Percentiles rank a stretch among this genome's conserved stretches.
Conservation (phyloP, 2,888 invertebrate genomes). For the Cryptus viduatorius region DNA sequence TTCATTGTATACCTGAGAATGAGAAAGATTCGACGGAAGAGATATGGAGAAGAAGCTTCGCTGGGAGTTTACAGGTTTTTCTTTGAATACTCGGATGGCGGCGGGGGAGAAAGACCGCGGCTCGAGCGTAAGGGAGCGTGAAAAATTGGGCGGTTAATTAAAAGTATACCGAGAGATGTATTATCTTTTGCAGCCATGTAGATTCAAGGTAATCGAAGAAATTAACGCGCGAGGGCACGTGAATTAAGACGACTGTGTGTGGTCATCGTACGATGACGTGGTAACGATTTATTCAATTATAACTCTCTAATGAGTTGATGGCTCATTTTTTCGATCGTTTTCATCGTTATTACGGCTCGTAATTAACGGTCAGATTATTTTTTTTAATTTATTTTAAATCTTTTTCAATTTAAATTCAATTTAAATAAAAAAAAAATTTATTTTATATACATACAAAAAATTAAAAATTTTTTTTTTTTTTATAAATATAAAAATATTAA, state of each 20-base stretch:
- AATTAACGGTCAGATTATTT: background rate
- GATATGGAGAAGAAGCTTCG: constrained; percentile 40
- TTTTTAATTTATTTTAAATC: too few species aligned
- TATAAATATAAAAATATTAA: too few species aligned
- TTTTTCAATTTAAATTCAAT: too few species aligned
- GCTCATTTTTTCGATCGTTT: constrained; percentile 19
- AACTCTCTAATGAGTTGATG: background rate
- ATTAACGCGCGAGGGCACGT: background rate
- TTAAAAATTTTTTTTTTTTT: too few species aligned
- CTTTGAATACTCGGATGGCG: constrained; percentile 25
- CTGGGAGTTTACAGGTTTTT: constrained; percentile 50
- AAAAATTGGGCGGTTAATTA: constrained; percentile 55
- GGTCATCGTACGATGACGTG: constrained; percentile 20
- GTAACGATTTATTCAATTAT: constrained; percentile 17
- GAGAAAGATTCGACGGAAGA: constrained; percentile 64
- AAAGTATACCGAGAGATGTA: background rate
- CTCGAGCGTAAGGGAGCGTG: constrained; percentile 54
- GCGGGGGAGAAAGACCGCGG: constrained; percentile 20
- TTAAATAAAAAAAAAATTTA: background rate
- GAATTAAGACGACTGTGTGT: constrained; percentile 1
- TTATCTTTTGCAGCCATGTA: too few species aligned
- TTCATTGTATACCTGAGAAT: constrained; percentile 26
- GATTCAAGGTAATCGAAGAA: background rate
- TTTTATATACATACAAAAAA: background rate
- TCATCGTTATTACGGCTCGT: background rate